Base-by-base conservation (phyloP, 2,113 vertebrate genomes). In the Gallinago undulata region DNA sequence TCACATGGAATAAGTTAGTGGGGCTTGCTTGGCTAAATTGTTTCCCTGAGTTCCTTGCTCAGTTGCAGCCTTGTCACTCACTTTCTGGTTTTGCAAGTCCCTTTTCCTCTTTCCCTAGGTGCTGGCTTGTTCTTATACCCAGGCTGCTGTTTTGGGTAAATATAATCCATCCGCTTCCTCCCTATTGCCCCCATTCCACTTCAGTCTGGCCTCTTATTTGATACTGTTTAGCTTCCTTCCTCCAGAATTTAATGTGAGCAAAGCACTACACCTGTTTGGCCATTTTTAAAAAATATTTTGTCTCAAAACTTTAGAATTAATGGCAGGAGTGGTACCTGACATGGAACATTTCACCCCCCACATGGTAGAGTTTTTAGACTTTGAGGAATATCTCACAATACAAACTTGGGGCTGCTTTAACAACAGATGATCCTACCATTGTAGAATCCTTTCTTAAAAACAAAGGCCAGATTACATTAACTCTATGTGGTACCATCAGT, bases 141-240 rank as follows among this genome's bases (percentile, higher is more conserved):
- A 66, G n/a, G 28, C n/a, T 92, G 45, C 75, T 77, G 9, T 62
- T 90, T 41, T 85, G 51, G 57, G 55, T 37, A 75, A 67, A 41
- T 63, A 25, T 17, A 67, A 67, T 14, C 53, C 25, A 78, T 43
- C 15, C 0, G 0, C 31, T 91, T 91, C 63, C 33, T 84, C 33
- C 53, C 64, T 77, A n/a, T 63, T 90, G 83, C 16, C 21, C 68
- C 18, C 21, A 16, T 78, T 19, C 33, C 48, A 35, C 12, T 79
- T 21, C 67, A 88, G 45, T 43, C 78, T 79, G 50, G 24, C 33
- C 33, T 12, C 56, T 77, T 73, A 30, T 60, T 93, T 81, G 30
- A 48, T 84, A 64, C 39, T 91, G 50, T 84, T 93, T 77, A 45
- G 55, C 50, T 90, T 96, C 50, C 87, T 95, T 96, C 68, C 96